Evolutionary conservation across 1,140 invertebrate species (phyloP), one percentile per base, ranked within the genome.

Genomic region (Piezodorus guildinii): DNA sequence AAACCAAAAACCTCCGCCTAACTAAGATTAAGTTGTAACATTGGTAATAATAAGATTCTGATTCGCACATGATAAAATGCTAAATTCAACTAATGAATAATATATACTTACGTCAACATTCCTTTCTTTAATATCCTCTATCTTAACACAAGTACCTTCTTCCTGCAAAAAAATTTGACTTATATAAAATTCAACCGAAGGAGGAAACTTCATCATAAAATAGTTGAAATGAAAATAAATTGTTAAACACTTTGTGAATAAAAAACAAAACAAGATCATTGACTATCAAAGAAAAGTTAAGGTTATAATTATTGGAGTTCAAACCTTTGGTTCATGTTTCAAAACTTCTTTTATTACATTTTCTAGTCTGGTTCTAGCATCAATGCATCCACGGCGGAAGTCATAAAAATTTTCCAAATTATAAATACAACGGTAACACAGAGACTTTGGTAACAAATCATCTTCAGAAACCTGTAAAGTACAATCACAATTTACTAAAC

Each of bases 351-450:
- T 63, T 1, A 66, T 58, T 25, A 64, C 65, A 52, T 62, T 73
- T 68, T 78, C 74, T 45, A 79, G 68, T 34, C 75, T 66, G 12
- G 73, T 72, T 46, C 76, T 70, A 46, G 77, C 77, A 68, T 78
- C 77, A 27, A 80, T 74, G 66, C 78, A 79, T 27, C 74, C 74
- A 56, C 74, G 76, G 68, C 77, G 73, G 66, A 80, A 80, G 68
- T 78, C 77, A 67, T 77, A 78, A 72, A 78, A 79, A 69, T 77
- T 79, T 70, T 80, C 78, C 69, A 79, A 72, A 71, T 78, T 77
- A 71, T 75, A 78, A 71, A 79, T 77, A 67, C 78, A 80, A 65
- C 76, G 72, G 68, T 76, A 78, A 71, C 78, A 80, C 30, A 79
- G 68, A 63, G 73, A 76, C 69, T 79, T 79, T 56, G 78, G 78